These are phyloP conservation scores for Ryuthela nishihirai DNA, from an alignment of 2,888 invertebrate species.

Conservation along the genomic window DNA sequence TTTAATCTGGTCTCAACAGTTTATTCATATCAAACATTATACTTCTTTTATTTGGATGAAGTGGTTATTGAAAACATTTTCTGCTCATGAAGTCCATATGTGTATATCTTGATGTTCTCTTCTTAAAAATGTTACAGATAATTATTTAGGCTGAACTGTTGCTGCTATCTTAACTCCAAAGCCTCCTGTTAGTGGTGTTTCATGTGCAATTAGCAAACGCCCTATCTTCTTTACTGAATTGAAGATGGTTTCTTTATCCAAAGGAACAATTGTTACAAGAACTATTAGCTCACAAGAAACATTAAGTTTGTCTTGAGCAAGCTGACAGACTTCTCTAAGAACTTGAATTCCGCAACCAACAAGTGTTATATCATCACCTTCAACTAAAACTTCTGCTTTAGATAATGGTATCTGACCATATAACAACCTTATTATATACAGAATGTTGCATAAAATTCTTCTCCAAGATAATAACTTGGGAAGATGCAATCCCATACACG, in stretches of 20 bases:
- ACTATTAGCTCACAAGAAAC: constrained; percentile 92
- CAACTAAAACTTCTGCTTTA: constrained; percentile 79
- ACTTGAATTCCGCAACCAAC: constrained; percentile 70
- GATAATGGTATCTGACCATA: constrained; percentile 72
- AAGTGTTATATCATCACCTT: constrained; percentile 83
- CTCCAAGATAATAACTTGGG: no score
- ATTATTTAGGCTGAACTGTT: constrained; percentile 85
- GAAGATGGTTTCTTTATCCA: constrained; percentile 86
- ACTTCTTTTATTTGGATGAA: no score
- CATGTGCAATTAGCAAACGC: constrained; percentile 84
- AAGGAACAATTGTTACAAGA: constrained; percentile 89
- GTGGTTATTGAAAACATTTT: no score
- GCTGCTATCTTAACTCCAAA: constrained; percentile 95
- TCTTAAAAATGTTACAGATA: no score
- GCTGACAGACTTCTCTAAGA: constrained; percentile 75
- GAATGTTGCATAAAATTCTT: no score
- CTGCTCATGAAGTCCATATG: no score
- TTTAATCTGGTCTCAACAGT: no score
- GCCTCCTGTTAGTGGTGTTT: constrained; percentile 91
- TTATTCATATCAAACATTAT: no score
- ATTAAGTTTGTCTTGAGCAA: constrained; percentile 71
- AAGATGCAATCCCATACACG: no score
- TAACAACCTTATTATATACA: no score
- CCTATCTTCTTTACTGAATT: constrained; percentile 96
- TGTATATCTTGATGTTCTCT: no score